Conservation (phyloP, 2,888 invertebrate species). For the Sycophila texana region DNA sequence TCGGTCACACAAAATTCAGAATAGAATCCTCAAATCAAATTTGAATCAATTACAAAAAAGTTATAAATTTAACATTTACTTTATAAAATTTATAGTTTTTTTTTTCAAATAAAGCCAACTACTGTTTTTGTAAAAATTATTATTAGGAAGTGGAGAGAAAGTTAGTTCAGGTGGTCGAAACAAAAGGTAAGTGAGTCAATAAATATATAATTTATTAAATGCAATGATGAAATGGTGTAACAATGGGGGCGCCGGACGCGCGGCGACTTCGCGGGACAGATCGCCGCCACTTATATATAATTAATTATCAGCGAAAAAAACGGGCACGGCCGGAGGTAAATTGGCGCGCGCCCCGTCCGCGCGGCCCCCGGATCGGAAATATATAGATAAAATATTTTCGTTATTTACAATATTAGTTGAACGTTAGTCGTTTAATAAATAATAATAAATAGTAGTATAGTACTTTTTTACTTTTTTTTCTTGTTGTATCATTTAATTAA, state of each 20-base stretch:
- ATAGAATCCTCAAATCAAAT: not conserved
- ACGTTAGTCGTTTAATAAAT: constrained; percentile 71
- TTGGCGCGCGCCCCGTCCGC: constrained; percentile 60
- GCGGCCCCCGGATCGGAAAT: constrained; percentile 72
- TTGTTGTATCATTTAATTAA: constrained; percentile 50
- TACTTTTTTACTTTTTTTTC: constrained; percentile 67
- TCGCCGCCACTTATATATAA: constrained; percentile 54
- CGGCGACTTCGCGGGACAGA: constrained; percentile 60
- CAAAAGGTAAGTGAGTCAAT: constrained; percentile 68
- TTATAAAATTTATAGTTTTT: too few relatives aligned
- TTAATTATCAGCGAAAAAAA: constrained; percentile 56
- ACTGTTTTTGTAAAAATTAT: not conserved
- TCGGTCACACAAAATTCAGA: too few relatives aligned
- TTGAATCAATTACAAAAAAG: not conserved
- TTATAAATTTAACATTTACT: not conserved
- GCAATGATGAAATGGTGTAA: constrained; percentile 76
- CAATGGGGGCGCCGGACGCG: constrained; percentile 68
- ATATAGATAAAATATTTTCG: constrained; percentile 76
- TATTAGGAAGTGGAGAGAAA: not conserved
- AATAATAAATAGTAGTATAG: constrained; percentile 74
- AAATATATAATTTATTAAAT: constrained; percentile 77
- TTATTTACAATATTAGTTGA: constrained; percentile 76
- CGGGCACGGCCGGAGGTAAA: constrained; percentile 62
- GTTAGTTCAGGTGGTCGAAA: constrained; percentile 26
- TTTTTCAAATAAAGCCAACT: not conserved